phyloP scores from a whole-genome alignment of 2,888 invertebrate species.

The Xestia xanthographa region DNA sequence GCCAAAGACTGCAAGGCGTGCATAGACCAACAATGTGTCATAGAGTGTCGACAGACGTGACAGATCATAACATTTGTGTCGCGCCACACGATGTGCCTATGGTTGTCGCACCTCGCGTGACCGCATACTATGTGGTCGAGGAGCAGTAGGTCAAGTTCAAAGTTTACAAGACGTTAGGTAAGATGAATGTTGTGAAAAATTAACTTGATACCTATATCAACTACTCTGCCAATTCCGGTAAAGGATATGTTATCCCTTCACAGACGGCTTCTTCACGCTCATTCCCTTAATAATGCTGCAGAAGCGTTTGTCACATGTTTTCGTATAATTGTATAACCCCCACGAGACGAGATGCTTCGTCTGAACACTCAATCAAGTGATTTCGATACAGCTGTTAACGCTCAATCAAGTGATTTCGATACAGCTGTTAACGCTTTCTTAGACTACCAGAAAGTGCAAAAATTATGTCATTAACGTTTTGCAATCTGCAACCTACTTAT shows the following conservation, averaged over 20 bases:
- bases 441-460: not conserved
- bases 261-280: not conserved
- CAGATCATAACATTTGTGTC: slow-evolving; percentile 25
- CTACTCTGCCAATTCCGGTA: not conserved
- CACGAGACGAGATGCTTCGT: slow-evolving; percentile 12
- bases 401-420: not conserved
- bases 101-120: slow-evolving; percentile 18
- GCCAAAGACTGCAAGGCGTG: slow-evolving; percentile 54
- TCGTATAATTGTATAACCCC: not conserved
- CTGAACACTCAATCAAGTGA: slow-evolving; percentile 1
- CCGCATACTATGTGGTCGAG: slow-evolving; percentile 7
- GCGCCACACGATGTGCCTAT: slow-evolving; percentile 7
- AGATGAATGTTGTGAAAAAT: not conserved
- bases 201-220: not conserved
- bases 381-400: not conserved
- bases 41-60: slow-evolving; percentile 48
- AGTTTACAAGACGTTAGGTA: not conserved
- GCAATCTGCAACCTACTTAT: not conserved
- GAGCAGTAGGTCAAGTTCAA: slow-evolving; percentile 43
- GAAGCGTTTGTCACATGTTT: slow-evolving; percentile 8
- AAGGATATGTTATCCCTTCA: too few relatives aligned
- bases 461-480: not conserved
- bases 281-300: slow-evolving; percentile 11
- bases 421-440: not conserved
- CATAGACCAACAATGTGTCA: slow-evolving; percentile 53